phyloP scores from a whole-genome alignment of 2,888 invertebrate genomes.

The Diploptera punctata region DNA sequence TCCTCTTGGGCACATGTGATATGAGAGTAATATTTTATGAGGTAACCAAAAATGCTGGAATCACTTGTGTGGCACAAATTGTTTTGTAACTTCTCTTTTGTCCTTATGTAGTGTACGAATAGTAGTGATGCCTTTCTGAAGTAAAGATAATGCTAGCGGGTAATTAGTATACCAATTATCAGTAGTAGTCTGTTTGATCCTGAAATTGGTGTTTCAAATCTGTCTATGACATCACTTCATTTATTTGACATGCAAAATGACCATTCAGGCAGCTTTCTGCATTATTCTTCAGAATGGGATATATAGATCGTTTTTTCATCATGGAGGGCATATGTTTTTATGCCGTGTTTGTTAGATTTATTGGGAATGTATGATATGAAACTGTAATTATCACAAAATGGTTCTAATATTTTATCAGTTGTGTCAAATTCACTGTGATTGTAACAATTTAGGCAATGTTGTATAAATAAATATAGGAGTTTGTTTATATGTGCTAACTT shows the following conservation, averaged over 20 bases:
- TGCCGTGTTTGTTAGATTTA: too few relatives aligned
- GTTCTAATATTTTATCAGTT: too few relatives aligned
- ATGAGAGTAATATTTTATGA: constrained; percentile 42
- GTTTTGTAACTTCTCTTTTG: neutral
- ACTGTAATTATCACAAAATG: too few relatives aligned
- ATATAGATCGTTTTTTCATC: neutral
- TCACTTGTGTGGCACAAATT: neutral
- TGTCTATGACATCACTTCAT: too few relatives aligned
- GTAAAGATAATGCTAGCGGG: neutral
- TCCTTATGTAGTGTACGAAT: neutral
- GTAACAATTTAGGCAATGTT: neutral
- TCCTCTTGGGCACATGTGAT: constrained; percentile 46
- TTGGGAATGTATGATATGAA: too few relatives aligned
- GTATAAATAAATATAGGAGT: neutral
- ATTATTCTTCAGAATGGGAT: neutral
- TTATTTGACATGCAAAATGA: too few relatives aligned
- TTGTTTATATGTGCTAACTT: neutral
- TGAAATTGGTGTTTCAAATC: neutral
- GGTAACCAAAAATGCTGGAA: neutral
- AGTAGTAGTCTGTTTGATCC: neutral
- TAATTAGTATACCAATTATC: neutral
- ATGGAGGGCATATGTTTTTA: neutral
- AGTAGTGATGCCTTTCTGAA: neutral
- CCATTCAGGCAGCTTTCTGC: neutral
- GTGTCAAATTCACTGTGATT: too few relatives aligned